Conservation (phyloP, 2,888 invertebrate genomes). For the Eucera pruinosa region DNA sequence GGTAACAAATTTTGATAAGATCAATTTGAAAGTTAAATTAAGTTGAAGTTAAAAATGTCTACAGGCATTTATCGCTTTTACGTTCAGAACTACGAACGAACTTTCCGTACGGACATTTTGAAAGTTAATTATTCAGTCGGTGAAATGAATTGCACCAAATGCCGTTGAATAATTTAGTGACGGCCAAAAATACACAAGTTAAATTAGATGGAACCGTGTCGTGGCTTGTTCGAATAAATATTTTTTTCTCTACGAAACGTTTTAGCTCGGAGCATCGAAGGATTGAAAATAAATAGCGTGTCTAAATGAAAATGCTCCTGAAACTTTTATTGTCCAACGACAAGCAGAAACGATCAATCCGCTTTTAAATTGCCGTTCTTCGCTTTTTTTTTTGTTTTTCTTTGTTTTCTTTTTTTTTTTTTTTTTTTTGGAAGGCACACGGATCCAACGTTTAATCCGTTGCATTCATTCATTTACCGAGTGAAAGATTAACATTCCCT, state of each 20-base stretch:
- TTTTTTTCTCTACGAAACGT: no score
- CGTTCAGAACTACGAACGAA: constrained; percentile 7
- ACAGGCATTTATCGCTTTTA: background rate
- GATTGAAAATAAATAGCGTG: background rate
- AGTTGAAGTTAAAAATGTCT: constrained; percentile 23
- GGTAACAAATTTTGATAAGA: constrained; percentile 19
- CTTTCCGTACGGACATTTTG: background rate
- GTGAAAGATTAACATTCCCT: constrained; percentile 26
- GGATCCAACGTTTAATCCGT: constrained; percentile 23
- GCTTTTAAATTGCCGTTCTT: constrained; percentile 23
- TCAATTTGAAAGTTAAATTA: constrained; percentile 37
- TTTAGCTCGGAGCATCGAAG: no score
- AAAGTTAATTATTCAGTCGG: constrained; percentile 19
- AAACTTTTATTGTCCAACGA: background rate
- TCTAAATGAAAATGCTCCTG: background rate
- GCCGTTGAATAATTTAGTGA: constrained; percentile 23
- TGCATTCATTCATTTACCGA: constrained; percentile 1
- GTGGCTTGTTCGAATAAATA: background rate
- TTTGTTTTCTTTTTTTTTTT: no score
- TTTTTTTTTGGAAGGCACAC: background rate
- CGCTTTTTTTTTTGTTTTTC: no score
- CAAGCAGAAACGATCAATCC: constrained; percentile 18
- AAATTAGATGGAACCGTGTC: background rate
- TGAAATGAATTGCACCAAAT: constrained; percentile 15
- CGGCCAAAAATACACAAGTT: background rate